Percentiles rank a stretch among this genome's conserved stretches.
Conservation (phyloP, 2,113 vertebrate genomes). For the Bettongia penicillata region DNA sequence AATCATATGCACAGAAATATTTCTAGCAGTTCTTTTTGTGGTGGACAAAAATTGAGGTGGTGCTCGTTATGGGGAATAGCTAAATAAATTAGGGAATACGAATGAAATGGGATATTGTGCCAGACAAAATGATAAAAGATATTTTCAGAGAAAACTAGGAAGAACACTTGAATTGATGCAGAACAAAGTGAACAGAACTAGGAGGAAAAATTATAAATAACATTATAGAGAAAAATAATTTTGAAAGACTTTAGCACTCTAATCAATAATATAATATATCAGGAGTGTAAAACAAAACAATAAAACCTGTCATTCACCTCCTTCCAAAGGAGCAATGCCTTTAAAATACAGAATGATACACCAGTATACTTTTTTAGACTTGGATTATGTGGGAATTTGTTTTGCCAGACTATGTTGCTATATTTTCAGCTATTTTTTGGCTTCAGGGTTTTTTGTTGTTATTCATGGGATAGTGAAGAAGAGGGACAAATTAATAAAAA, state of each 20-base stretch:
- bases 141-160: background rate
- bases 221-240: background rate
- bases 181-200: background rate
- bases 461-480: background rate
- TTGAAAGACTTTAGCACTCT: too few species aligned
- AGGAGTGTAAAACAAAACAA: background rate
- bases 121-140: background rate
- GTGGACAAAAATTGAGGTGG: background rate
- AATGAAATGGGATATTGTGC: background rate
- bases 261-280: background rate
- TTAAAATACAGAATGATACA: background rate
- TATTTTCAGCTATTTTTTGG: background rate
- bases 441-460: too few species aligned
- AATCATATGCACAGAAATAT: background rate
- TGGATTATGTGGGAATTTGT: background rate
- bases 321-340: background rate
- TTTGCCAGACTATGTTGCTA: background rate
- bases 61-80: background rate
- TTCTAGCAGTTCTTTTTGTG: background rate
- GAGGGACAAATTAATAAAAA: background rate
- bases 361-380: background rate
- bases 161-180: background rate
- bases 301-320: background rate
- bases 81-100: background rate
- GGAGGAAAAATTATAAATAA: background rate